A percentile compares a stretch with the other conserved stretches of the same genome.
phyloP scores from a whole-genome alignment of 2,113 vertebrate species.

The Protomyctophum bolini region DNA sequence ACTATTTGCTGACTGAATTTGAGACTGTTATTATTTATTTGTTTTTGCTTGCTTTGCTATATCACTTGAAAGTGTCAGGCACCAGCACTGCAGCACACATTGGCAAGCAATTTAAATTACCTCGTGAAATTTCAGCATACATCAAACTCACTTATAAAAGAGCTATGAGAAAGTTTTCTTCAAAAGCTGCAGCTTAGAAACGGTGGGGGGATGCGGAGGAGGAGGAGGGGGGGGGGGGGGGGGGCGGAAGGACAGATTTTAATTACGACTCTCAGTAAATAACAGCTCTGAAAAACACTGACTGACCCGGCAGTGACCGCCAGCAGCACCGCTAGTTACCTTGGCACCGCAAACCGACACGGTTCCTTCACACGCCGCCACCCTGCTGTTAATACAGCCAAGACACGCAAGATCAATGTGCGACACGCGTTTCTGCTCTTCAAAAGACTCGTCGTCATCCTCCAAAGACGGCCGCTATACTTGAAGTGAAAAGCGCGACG shows the following conservation, averaged over 20 bases:
- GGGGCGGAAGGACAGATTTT: slow-evolving; percentile 3
- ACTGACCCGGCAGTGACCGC: slow-evolving; percentile 50
- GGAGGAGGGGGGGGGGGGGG: neutral
- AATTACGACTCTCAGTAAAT: slow-evolving; percentile 20
- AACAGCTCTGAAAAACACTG: slow-evolving; percentile 14
- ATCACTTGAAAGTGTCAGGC: too few relatives aligned
- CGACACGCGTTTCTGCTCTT: slow-evolving; percentile 42
- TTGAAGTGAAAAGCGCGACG: neutral
- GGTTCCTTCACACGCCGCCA: slow-evolving; percentile 24
- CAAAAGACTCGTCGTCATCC: slow-evolving; percentile 23
- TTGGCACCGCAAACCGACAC: slow-evolving; percentile 21
- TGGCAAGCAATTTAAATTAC: too few relatives aligned
- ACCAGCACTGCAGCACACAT: too few relatives aligned
- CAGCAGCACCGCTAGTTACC: slow-evolving; percentile 23
- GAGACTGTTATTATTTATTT: too few relatives aligned
- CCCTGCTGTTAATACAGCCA: slow-evolving; percentile 55
- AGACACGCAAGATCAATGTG: slow-evolving; percentile 50
- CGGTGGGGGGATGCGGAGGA: too few relatives aligned
- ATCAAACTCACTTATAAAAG: neutral
- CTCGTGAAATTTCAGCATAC: too few relatives aligned
- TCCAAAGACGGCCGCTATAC: slow-evolving; percentile 11
- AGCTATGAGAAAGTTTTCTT: neutral
- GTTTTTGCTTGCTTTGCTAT: too few relatives aligned
- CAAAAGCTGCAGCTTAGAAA: slow-evolving; percentile 1
- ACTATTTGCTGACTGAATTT: slow-evolving; percentile 1